A percentile compares a stretch with the other conserved stretches of the same genome.
Conservation (phyloP, 2,113 vertebrate species). For the Saguinus imperator region DNA sequence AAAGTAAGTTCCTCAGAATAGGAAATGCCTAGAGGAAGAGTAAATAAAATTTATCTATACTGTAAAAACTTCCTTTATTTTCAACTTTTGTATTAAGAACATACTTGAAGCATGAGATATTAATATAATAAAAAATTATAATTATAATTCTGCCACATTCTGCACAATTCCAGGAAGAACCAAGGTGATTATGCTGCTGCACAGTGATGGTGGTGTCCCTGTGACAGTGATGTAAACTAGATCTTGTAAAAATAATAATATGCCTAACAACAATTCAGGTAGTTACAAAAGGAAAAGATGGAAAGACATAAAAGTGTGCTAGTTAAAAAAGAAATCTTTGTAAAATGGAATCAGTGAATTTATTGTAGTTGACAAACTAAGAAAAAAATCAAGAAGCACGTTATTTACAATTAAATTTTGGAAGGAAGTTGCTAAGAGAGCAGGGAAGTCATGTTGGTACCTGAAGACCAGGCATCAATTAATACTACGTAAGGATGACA, state of each 20-base stretch:
- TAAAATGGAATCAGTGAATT: neutral
- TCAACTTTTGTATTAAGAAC: neutral
- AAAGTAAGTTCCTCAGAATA: neutral
- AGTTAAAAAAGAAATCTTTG: neutral
- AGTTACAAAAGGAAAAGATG: neutral
- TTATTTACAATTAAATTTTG: neutral
- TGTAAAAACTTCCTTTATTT: neutral
- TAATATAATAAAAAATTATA: neutral
- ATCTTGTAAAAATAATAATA: neutral
- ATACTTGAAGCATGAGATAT: neutral
- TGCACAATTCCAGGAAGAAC: neutral
- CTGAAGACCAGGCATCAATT: neutral
- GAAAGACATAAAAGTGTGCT: neutral
- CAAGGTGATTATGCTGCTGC: neutral
- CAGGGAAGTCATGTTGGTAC: neutral
- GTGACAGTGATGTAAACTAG: neutral
- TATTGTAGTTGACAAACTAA: neutral
- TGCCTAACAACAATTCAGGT: neutral
- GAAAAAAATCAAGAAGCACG: neutral
- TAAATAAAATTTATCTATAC: neutral
- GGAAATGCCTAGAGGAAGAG: neutral
- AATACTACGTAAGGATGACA: neutral
- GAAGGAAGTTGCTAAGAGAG: neutral
- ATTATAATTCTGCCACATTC: neutral
- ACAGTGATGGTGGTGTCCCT: neutral